Evolutionary conservation across 2,888 invertebrate genomes (phyloP).

Genomic region (Cheilosia pagana): DNA sequence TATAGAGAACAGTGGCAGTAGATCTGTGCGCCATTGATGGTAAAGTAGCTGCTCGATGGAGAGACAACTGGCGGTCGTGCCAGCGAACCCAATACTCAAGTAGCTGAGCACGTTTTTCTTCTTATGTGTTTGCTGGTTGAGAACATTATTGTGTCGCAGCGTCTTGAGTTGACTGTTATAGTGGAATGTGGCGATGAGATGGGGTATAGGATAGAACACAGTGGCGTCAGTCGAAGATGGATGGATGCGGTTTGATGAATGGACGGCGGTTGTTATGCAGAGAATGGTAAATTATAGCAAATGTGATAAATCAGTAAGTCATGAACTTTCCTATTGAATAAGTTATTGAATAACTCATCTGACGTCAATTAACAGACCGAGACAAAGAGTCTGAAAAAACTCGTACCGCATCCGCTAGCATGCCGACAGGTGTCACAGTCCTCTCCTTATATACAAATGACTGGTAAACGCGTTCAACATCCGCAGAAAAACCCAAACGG

Average conservation of each 20-base stretch:
- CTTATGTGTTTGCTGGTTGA: neutral
- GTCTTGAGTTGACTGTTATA: neutral
- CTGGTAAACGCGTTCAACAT: too few relatives aligned
- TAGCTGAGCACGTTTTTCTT: constrained; percentile 3
- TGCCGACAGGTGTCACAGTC: too few relatives aligned
- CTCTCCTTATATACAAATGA: too few relatives aligned
- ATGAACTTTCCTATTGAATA: too few relatives aligned
- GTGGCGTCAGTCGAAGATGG: constrained; percentile 1
- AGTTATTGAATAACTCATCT: too few relatives aligned
- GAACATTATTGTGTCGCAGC: neutral
- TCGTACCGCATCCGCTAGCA: too few relatives aligned
- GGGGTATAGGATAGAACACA: neutral
- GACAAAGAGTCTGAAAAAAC: too few relatives aligned
- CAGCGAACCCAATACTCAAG: constrained; percentile 13
- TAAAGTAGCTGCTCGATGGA: neutral
- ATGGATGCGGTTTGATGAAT: neutral
- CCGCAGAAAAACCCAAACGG: too few relatives aligned
- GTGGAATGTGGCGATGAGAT: neutral
- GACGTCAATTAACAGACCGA: too few relatives aligned
- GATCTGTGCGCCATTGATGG: neutral
- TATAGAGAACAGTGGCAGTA: constrained; percentile 3
- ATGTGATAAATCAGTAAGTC: too few relatives aligned
- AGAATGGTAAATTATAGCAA: too few relatives aligned
- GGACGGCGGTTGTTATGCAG: neutral
- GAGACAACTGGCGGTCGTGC: neutral